Evolutionary conservation across 2,888 invertebrate species (phyloP).

Genomic region (Calameuta pallipes): DNA sequence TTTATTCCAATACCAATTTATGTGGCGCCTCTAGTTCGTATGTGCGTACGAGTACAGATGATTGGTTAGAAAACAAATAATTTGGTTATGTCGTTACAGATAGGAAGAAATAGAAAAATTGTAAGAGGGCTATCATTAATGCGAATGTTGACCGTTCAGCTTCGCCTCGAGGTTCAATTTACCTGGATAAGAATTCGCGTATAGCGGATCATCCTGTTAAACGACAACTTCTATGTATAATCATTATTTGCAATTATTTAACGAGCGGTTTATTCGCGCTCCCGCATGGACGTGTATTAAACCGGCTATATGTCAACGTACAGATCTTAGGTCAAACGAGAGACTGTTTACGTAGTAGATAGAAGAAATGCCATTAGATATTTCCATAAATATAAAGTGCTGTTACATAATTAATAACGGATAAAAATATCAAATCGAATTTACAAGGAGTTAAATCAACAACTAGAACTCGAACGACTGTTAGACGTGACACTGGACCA

Average conservation of each 20-base stretch:
- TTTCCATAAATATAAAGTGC: neutral
- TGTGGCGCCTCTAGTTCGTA: neutral
- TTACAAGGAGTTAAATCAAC: neutral
- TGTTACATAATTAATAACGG: too few species aligned
- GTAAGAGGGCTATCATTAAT: neutral
- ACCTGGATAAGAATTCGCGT: conserved; percentile 1
- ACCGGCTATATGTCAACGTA: neutral
- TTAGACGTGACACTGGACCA: neutral
- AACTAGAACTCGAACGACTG: too few species aligned
- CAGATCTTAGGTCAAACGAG: neutral
- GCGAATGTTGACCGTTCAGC: neutral
- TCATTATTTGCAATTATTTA: conserved; percentile 27
- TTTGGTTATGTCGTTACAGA: neutral
- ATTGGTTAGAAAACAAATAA: neutral
- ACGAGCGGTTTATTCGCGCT: conserved; percentile 7
- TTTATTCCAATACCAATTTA: neutral
- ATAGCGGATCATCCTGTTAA: neutral
- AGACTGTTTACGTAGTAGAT: neutral
- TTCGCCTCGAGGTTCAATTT: conserved; percentile 2
- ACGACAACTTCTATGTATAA: conserved; percentile 13
- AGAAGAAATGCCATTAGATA: neutral
- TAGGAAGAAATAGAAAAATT: neutral
- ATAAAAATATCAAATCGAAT: neutral
- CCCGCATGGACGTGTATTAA: neutral
- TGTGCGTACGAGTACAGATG: neutral